Percentiles rank a stretch among this genome's conserved stretches.
phyloP scores from a whole-genome alignment of 1,140 invertebrate species.

The Portunus trituberculatus region DNA sequence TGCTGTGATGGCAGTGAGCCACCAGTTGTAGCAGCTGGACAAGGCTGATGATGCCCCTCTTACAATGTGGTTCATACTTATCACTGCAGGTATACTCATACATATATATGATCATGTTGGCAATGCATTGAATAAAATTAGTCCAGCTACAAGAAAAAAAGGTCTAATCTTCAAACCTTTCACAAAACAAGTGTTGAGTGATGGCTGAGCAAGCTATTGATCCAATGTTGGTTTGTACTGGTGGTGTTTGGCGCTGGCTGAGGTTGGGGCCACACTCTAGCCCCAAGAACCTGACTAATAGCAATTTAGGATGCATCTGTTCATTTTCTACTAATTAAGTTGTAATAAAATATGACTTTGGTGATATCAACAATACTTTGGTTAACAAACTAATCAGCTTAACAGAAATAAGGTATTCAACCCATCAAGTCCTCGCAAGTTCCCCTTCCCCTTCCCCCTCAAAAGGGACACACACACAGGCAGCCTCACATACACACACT shows the following conservation, averaged over 20 bases:
- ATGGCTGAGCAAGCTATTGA: slow-evolving; percentile 51
- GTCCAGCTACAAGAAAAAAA: slow-evolving; percentile 12
- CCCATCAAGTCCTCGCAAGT: slow-evolving; percentile 38
- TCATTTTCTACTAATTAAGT: slow-evolving; percentile 28
- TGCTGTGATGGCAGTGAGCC: neutral
- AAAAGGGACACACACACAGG: slow-evolving; percentile 35
- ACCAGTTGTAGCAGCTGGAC: neutral
- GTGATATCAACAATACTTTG: slow-evolving; percentile 64
- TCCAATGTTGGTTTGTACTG: slow-evolving; percentile 62
- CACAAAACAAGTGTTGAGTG: neutral
- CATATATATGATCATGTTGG: neutral
- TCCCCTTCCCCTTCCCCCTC: slow-evolving; percentile 41
- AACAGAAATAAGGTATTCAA: slow-evolving; percentile 41
- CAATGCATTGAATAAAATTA: slow-evolving; percentile 2
- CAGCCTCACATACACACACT: slow-evolving; percentile 48
- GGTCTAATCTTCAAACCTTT: slow-evolving; percentile 23
- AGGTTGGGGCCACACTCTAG: slow-evolving; percentile 39
- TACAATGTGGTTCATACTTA: neutral
- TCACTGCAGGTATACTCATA: neutral
- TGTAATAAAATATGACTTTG: slow-evolving; percentile 68
- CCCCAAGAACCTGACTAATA: slow-evolving; percentile 57
- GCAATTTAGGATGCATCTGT: slow-evolving; percentile 43
- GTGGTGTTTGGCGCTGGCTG: slow-evolving; percentile 64
- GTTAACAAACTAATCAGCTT: slow-evolving; percentile 58
- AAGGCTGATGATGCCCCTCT: neutral